Evolutionary conservation across 2,113 vertebrate species (phyloP).

Genomic region (Pithys albifrons): DNA sequence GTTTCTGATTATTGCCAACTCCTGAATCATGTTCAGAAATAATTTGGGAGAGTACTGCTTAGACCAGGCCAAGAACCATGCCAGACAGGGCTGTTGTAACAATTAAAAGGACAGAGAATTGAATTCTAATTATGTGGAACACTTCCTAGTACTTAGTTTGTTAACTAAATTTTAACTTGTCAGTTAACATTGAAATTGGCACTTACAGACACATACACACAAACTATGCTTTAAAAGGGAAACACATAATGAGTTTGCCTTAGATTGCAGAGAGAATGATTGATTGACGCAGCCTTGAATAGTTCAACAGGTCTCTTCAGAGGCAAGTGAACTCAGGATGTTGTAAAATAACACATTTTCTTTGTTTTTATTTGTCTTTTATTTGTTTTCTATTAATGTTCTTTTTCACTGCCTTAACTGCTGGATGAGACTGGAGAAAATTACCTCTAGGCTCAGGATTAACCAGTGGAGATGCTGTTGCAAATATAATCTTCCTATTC

Average conservation of each 20-base stretch:
- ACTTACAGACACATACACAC: rapidly evolving
- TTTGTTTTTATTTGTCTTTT: not conserved
- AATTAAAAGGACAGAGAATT: constrained; percentile 4
- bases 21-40: not conserved
- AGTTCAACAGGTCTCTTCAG: not conserved
- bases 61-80: not conserved
- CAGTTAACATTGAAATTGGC: not conserved
- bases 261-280: not conserved
- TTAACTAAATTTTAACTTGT: not conserved
- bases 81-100: not conserved
- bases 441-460: not conserved
- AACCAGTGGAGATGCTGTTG: not conserved
- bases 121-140: not conserved
- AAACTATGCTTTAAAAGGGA: not conserved
- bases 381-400: not conserved
- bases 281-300: not conserved
- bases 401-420: not conserved
- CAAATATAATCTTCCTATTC: not conserved
- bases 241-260: not conserved
- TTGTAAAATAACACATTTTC: not conserved
- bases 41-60: not conserved
- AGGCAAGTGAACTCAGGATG: not conserved
- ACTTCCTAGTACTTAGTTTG: not conserved
- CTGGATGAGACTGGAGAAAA: not conserved
- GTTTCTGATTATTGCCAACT: not conserved